Evolutionary conservation across 1,140 invertebrate genomes (phyloP).

Genomic region (Diabrotica virgifera): DNA sequence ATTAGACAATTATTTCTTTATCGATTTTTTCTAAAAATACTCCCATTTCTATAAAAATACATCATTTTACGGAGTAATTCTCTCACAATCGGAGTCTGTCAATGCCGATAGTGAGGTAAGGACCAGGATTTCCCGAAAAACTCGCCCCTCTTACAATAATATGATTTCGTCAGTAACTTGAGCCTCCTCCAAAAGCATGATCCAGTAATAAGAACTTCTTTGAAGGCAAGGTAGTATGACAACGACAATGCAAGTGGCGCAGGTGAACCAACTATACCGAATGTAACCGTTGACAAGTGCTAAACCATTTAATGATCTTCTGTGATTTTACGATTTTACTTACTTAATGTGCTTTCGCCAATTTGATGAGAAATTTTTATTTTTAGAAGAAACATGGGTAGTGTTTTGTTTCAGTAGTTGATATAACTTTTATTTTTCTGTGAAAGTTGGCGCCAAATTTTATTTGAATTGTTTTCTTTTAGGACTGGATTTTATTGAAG

Average conservation of each 20-base stretch:
- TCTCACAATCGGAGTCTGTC: not conserved
- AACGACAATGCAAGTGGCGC: not conserved
- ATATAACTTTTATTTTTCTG: slow-evolving; percentile 9
- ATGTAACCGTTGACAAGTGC: slow-evolving; percentile 4
- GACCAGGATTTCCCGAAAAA: not conserved
- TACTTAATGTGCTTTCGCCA: not conserved
- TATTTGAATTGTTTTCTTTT: slow-evolving; percentile 32
- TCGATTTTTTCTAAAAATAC: not conserved
- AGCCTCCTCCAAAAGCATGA: not conserved
- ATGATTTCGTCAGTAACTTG: not conserved
- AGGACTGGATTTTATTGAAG: slow-evolving; percentile 69
- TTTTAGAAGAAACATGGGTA: slow-evolving; percentile 27
- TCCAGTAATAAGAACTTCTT: not conserved
- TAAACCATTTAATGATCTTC: slow-evolving; percentile 4
- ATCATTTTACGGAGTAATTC: not conserved
- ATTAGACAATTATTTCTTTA: not conserved
- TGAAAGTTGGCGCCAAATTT: not conserved
- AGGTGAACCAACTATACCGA: not conserved
- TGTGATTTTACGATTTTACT: not conserved
- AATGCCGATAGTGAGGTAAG: not conserved
- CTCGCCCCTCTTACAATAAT: not conserved
- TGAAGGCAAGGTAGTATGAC: slow-evolving; percentile 1
- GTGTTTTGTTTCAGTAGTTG: slow-evolving; percentile 23
- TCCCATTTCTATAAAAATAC: not conserved
- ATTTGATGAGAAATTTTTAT: slow-evolving; percentile 17